Evolutionary conservation across 2,888 invertebrate genomes (phyloP), one percentile per base, ranked within the genome.

Genomic region (Athalia circularis): DNA sequence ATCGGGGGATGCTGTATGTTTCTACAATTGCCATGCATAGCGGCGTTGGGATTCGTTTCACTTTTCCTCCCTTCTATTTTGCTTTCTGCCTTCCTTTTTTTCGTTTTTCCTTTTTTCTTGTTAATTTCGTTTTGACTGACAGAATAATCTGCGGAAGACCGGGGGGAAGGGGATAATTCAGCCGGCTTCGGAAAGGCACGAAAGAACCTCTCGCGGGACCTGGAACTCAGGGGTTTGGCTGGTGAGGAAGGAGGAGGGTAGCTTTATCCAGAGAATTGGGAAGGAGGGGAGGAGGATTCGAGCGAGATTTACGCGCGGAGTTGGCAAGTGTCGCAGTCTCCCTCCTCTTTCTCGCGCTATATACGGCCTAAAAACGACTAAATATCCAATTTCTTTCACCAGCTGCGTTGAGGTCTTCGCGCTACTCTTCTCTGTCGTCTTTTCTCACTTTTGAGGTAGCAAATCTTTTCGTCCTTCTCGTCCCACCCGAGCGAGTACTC

Each of bases 91-190:
- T 77, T 78, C 77, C 77, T 54, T 70, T 62, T 79, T 74, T 65
- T 68, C 50, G 78, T 65, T 74, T 59, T 48, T 59, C 61, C 79
- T 77, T 75, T 64, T 57, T 83, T 84, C 82, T 81, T 81, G 80
- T 83, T 84, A 84, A 85, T 85, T 86, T 83, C 79, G 82, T 77
- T 62, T 77, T 84, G 85, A 85, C 83, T 85, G 87, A 86, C 86
- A 84, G 84, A 83, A 84, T 84, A 86, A 87, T 86, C 82, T 83
- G 82, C 80, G 76, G 80, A 77, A 80, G 82, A 81, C 84, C 81
- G 83, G 76, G 79, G 78, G 78, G 29, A 29, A 29, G 29, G 29
- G 29, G 29, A 80, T 80, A 84, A 83, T 82, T 68, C 77, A 65
- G 75, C 76, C 65, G 57, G 65, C 65, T 48, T 79, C 79, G 77